These are phyloP conservation scores for Merops nubicus DNA, from an alignment of 2,113 vertebrate species.

Conservation along the genomic window DNA sequence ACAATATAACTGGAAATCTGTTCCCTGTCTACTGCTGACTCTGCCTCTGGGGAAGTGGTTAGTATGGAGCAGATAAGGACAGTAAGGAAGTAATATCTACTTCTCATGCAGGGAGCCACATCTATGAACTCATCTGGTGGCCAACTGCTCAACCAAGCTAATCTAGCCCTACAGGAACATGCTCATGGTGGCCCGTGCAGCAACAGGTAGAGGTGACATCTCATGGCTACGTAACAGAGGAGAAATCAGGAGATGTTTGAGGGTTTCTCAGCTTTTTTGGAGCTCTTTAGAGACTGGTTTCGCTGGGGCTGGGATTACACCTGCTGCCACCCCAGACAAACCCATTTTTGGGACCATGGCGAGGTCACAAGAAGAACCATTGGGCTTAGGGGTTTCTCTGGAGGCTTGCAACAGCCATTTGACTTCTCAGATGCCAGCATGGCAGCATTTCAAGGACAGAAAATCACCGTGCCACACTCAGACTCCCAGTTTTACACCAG, in stretches of 20 bases:
- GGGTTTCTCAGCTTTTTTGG: not conserved
- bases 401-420: not conserved
- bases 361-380: not conserved
- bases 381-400: not conserved
- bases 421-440: not conserved
- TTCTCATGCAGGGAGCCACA: not conserved
- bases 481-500: not conserved
- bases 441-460: not conserved
- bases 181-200: rapidly evolving
- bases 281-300: not conserved
- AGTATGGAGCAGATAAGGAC: not conserved
- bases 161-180: not conserved
- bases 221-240: not conserved
- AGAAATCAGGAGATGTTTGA: not conserved
- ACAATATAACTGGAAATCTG: rapidly evolving
- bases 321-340: not conserved
- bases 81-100: rapidly evolving
- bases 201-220: rapidly evolving
- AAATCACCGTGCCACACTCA: not conserved
- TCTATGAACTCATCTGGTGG: rapidly evolving
- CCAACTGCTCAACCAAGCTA: not conserved
- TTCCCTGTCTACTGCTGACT: rapidly evolving
- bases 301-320: not conserved
- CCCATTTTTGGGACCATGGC: not conserved
- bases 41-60: not conserved